Conservation (phyloP, 30 jellyfish, hydroid and myxozoan genomes). For the Cassiopea andromeda region DNA sequence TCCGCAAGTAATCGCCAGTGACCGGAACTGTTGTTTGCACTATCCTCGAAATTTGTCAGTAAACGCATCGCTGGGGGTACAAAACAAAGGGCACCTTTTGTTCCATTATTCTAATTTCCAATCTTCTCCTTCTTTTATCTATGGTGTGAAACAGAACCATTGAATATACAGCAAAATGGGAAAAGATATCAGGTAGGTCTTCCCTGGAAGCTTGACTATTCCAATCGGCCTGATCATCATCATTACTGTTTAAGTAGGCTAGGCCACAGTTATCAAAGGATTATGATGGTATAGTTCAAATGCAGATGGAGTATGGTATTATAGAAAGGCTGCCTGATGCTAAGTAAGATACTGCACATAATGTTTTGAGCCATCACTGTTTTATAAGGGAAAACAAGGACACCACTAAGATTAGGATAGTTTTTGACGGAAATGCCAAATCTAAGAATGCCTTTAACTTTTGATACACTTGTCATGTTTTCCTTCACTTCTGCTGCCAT, state of each 20-base stretch:
- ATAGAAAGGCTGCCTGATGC: conserved; percentile 39
- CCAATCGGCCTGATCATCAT: neutral
- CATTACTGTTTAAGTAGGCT: conserved; percentile 4
- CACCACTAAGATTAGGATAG: conserved; percentile 52
- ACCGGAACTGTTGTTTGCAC: too few relatives aligned
- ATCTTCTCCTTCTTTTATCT: too few relatives aligned
- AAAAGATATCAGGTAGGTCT: conserved; percentile 30
- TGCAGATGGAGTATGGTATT: conserved; percentile 14
- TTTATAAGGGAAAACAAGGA: conserved; percentile 35
- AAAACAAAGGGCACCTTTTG: too few relatives aligned
- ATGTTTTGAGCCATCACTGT: conserved; percentile 32
- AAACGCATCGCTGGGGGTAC: too few relatives aligned
- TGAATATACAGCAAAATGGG: conserved; percentile 4
- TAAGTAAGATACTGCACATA: neutral
- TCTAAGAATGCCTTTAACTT: neutral
- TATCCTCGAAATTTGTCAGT: too few relatives aligned
- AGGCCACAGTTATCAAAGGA: conserved; percentile 20
- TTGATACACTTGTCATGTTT: conserved; percentile 27
- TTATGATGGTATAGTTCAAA: conserved; percentile 23
- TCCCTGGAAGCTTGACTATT: conserved; percentile 36
- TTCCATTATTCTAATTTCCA: too few relatives aligned
- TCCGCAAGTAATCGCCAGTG: too few relatives aligned
- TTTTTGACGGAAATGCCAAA: conserved; percentile 54
- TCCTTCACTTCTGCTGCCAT: conserved; percentile 8
- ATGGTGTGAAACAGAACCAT: neutral